Conservation (phyloP, 23 tunicate species). For the Trididemnum miniatum region DNA sequence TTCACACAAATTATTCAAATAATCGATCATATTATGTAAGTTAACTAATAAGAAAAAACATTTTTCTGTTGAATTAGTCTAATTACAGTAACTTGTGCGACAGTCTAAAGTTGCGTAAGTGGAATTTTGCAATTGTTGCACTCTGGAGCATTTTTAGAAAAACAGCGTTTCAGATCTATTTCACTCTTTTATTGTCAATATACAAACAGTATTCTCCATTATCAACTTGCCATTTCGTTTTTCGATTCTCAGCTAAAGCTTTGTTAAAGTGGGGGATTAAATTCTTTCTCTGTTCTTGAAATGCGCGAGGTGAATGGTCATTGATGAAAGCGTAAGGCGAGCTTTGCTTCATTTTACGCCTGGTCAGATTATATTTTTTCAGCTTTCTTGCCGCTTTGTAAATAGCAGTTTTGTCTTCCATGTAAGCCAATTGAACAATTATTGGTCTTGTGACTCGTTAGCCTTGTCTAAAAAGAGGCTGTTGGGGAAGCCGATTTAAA, state of each 20-base stretch:
- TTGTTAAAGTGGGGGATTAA: not conserved
- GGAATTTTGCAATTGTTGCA: not conserved
- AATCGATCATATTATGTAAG: too few relatives aligned
- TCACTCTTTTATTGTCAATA: not conserved
- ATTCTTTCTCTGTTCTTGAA: not conserved
- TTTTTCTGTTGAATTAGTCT: not conserved
- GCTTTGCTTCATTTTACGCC: not conserved
- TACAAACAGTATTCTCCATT: not conserved
- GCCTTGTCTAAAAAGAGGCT: not conserved
- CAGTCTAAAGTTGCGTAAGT: not conserved
- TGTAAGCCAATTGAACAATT: not conserved
- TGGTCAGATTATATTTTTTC: not conserved
- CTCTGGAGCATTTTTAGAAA: not conserved
- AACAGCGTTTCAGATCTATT: not conserved
- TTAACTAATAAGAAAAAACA: not conserved
- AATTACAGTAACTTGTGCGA: not conserved
- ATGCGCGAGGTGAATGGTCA: not conserved
- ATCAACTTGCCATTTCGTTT: not conserved
- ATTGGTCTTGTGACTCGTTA: not conserved
- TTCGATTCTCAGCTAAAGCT: not conserved
- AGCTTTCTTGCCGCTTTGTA: not conserved
- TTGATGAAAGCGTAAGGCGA: not conserved
- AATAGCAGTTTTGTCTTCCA: not conserved
- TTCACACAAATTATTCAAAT: not conserved
- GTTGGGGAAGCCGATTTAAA: not conserved